phyloP scores from a whole-genome alignment of 2,797 vertebrate species.

The Enteromius viviparus region DNA sequence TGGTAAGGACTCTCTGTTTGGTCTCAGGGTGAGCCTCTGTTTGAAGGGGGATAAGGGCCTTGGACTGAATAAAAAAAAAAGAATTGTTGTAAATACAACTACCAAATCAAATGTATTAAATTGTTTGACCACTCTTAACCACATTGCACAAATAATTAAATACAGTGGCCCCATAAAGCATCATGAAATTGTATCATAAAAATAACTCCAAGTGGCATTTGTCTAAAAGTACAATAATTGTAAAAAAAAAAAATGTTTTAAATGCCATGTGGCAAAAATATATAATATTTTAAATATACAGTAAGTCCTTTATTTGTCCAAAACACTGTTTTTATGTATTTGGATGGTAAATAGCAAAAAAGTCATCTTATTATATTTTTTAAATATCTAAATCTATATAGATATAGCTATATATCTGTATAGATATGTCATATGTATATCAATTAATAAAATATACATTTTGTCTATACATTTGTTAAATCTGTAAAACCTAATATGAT shows the following conservation, averaged over 20 bases:
- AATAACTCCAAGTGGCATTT: not conserved
- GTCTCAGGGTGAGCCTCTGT: constrained; percentile 98
- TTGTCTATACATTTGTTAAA: not conserved
- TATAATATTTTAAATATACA: not conserved
- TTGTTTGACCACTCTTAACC: not conserved
- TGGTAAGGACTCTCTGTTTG: constrained; percentile 97
- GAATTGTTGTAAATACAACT: constrained; percentile 33
- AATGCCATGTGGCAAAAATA: not conserved
- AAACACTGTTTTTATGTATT: too few species aligned
- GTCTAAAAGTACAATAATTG: not conserved
- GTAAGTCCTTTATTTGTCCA: not conserved
- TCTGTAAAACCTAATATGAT: not conserved
- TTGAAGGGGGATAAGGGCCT: constrained; percentile 98
- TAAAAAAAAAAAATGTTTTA: not conserved
- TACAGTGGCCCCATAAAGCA: not conserved
- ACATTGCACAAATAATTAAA: not conserved
- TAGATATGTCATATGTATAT: too few species aligned
- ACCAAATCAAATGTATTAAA: not conserved
- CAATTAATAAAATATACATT: not conserved
- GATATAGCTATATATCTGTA: not conserved
- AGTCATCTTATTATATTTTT: not conserved
- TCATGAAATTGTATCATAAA: not conserved
- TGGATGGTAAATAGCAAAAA: not conserved
- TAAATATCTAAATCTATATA: not conserved
- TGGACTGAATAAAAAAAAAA: constrained; percentile 82